Percentiles rank a stretch among this genome's conserved stretches.
Conservation (phyloP, 2,888 invertebrate species). For the Teleiodes luculella region DNA sequence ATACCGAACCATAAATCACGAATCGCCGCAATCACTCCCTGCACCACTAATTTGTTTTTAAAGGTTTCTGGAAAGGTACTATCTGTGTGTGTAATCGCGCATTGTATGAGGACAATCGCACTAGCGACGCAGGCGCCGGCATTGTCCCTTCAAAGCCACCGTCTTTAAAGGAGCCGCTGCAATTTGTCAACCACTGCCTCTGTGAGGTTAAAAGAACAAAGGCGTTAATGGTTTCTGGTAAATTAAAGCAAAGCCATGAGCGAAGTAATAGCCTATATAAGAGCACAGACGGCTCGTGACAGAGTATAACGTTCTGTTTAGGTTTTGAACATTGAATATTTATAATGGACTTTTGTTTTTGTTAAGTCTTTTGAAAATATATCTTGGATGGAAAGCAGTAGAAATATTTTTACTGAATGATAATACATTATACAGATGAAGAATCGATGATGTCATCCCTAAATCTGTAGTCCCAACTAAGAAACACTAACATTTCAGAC, state of each 20-base stretch:
- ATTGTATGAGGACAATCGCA: slow-evolving; percentile 64
- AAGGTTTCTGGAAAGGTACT: slow-evolving; percentile 61
- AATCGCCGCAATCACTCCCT: slow-evolving; percentile 5
- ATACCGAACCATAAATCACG: background rate
- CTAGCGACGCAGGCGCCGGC: slow-evolving; percentile 39
- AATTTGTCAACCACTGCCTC: slow-evolving; percentile 62
- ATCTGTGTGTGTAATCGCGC: slow-evolving; percentile 68
- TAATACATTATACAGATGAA: too few relatives aligned
- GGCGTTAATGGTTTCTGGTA: slow-evolving; percentile 57
- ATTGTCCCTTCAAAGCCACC: slow-evolving; percentile 36
- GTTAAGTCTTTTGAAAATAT: background rate
- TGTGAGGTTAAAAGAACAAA: slow-evolving; percentile 49
- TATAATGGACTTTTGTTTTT: background rate
- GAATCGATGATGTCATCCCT: too few relatives aligned
- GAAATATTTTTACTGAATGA: too few relatives aligned
- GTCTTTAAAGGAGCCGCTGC: slow-evolving; percentile 54
- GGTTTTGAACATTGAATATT: background rate
- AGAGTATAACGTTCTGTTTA: background rate
- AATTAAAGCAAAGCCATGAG: slow-evolving; percentile 16
- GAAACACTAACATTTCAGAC: too few relatives aligned
- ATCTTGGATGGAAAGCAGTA: too few relatives aligned
- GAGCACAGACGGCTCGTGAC: background rate
- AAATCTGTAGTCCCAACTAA: too few relatives aligned
- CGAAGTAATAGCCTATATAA: slow-evolving; percentile 6
- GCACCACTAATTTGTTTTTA: slow-evolving; percentile 70